Conservation (phyloP, 2,888 invertebrate genomes). For the Drosophila neutralis region DNA sequence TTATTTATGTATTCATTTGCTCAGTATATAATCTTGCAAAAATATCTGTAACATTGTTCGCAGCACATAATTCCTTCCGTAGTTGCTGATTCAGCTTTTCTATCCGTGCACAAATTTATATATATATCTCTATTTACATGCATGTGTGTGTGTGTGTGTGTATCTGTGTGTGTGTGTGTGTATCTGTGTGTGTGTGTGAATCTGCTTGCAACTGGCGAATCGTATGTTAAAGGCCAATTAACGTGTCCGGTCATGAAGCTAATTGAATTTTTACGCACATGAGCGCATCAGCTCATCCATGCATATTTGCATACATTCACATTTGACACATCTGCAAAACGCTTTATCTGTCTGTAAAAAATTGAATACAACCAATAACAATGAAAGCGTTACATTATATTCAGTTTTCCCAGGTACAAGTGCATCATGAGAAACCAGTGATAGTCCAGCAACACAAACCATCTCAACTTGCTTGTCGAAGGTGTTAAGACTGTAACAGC, state of each 20-base stretch:
- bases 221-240: constrained; percentile 66
- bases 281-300: constrained; percentile 44
- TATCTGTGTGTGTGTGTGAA: background rate
- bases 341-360: background rate
- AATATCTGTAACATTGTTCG: constrained; percentile 9
- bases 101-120: background rate
- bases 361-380: background rate
- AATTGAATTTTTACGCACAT: constrained; percentile 65
- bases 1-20: constrained; percentile 2
- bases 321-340: constrained; percentile 21
- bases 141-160: background rate
- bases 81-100: constrained; percentile 14
- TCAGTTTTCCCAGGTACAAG: constrained; percentile 23
- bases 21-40: constrained; percentile 16
- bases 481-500: background rate
- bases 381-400: constrained; percentile 17
- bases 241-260: constrained; percentile 54
- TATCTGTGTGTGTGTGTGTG: background rate
- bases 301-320: constrained; percentile 36
- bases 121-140: background rate
- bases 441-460: background rate
- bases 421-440: background rate
- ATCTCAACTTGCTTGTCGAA: background rate
- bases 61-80: constrained; percentile 5
- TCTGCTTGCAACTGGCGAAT: background rate